Conservation (phyloP, 2,113 vertebrate species). For the Nipponia nippon region DNA sequence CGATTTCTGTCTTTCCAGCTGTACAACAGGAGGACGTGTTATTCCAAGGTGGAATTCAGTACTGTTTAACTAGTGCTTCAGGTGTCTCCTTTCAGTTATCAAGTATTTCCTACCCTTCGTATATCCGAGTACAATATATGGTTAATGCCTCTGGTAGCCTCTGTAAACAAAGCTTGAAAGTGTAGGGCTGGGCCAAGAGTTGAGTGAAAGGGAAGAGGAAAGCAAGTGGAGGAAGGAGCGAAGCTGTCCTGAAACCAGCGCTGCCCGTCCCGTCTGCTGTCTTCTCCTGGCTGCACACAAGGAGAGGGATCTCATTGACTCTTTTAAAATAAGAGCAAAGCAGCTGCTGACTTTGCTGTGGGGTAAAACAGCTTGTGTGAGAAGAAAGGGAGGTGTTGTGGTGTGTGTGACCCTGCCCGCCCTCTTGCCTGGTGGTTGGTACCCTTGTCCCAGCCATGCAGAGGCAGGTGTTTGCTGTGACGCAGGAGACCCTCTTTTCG, state of each 20-base stretch:
- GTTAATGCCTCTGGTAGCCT: neutral
- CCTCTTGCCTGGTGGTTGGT: neutral
- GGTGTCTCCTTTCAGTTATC: neutral
- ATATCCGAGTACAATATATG: neutral
- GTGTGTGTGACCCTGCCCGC: no score
- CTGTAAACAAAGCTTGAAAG: neutral
- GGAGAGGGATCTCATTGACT: neutral
- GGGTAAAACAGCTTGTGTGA: neutral
- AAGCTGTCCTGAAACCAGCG: neutral
- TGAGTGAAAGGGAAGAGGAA: neutral
- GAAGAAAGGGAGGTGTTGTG: neutral
- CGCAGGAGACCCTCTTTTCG: neutral
- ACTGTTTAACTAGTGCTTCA: neutral
- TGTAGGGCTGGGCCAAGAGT: neutral
- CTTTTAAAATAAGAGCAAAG: neutral
- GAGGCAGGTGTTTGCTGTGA: no score
- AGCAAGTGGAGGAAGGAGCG: neutral
- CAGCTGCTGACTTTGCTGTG: neutral
- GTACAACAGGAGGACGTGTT: neutral
- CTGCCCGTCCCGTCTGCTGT: neutral
- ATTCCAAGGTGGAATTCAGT: neutral
- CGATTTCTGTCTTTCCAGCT: neutral
- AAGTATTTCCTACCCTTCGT: neutral
- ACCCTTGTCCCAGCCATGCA: fast-evolving
- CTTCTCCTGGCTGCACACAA: neutral